Percentiles rank a stretch among this genome's conserved stretches.
phyloP scores from a whole-genome alignment of 2,888 invertebrate genomes.

The Mechanitis messenoides region DNA sequence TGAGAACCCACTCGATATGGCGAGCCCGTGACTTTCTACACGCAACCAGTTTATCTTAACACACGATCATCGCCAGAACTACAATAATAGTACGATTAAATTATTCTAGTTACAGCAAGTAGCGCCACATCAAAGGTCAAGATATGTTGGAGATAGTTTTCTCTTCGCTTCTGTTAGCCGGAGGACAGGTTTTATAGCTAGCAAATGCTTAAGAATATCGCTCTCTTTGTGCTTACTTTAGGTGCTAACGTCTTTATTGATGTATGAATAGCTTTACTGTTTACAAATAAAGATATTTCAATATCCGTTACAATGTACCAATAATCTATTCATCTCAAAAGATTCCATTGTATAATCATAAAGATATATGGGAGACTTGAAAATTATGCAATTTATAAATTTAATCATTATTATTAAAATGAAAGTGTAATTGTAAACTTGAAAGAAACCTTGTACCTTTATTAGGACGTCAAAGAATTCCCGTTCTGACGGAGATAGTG shows the following conservation, averaged over 20 bases:
- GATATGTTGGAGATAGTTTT: conserved; percentile 44
- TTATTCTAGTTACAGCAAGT: conserved; percentile 15
- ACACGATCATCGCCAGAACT: conserved; percentile 34
- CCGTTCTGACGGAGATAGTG: neutral
- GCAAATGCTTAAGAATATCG: conserved; percentile 50
- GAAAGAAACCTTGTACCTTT: conserved; percentile 1
- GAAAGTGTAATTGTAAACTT: conserved; percentile 3
- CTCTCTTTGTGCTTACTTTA: conserved; percentile 40
- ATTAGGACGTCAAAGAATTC: conserved; percentile 2
- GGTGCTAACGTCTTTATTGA: conserved; percentile 46
- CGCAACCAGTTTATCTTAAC: conserved; percentile 39
- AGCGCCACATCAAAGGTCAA: conserved; percentile 38
- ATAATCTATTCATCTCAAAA: neutral
- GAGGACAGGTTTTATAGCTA: conserved; percentile 48
- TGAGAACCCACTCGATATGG: conserved; percentile 55
- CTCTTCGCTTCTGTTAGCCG: conserved; percentile 61
- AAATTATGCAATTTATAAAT: neutral
- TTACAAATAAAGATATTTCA: neutral
- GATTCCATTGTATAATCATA: no score
- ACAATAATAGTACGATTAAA: conserved; percentile 15
- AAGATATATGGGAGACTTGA: neutral
- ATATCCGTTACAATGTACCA: neutral
- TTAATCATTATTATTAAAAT: neutral
- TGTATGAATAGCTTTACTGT: conserved; percentile 28
- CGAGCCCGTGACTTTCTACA: conserved; percentile 59